Base-by-base conservation (phyloP, 2,113 vertebrate species). In the Myrmecobius fasciatus region DNA sequence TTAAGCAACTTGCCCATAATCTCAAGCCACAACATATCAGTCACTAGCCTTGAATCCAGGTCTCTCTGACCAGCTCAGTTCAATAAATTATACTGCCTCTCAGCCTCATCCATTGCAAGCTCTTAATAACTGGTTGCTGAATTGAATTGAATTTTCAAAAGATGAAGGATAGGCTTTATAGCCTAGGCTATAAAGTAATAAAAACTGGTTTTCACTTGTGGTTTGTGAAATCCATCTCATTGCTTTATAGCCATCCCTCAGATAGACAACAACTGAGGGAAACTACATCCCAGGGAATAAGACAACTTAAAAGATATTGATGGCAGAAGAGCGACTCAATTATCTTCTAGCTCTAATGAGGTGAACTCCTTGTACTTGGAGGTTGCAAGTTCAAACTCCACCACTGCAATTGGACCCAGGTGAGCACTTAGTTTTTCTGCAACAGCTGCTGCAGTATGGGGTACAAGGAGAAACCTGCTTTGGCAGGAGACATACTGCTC, bases 271-370 rank as follows among this genome's bases (percentile, higher is more conserved):
- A 96, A 96, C 90, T 75, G 89, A 97, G 90, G 91, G 93, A 96
- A 98, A 98, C 90, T 20, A 92, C 93, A 95, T 98, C 93, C 90
- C 6, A 94, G 98, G 98, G 98, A 98, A 97, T 83, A 96, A 43
- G 56, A 83, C 91, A 97, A 97, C 94, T 97, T 98, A 95, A 96
- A 98, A 92, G 97, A 95, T 97, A 98, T 97, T 98, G 98, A 98
- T 98, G 97, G 91, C 88, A 97, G 96, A 95, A 96, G 91, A 98
- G 95, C 93, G 97, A 97, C 96, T 98, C 97, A 98, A 98, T 98
- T 98, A 98, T 97, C 96, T 97, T 97, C 3, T 0, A 83, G 95
- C 94, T 96, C 97, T 98, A 98, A 98, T 98, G 98, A 98, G 97
- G 96, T 98, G 97, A 98, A 97, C 91, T 98, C 97, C 93, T 96